These are phyloP conservation scores for Andrena fulva DNA, from an alignment of 2,888 invertebrate genomes.

Conservation along the genomic window DNA sequence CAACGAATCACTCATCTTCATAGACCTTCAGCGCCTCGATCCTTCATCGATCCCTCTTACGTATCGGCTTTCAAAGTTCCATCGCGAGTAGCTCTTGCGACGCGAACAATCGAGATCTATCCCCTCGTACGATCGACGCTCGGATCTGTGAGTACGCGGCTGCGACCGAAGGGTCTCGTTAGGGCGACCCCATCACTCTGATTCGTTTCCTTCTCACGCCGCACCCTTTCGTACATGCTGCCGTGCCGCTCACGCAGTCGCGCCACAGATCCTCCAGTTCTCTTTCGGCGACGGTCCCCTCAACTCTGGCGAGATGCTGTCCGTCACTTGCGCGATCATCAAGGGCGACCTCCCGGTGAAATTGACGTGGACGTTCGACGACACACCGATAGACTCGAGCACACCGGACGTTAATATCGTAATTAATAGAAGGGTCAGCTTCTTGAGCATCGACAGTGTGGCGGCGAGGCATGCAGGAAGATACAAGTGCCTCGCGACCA, in stretches of 20 bases:
- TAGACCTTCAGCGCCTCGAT: not conserved
- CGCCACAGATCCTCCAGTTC: constrained; percentile 87
- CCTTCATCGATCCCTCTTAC: not conserved
- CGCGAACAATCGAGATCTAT: not conserved
- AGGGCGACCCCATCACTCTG: not conserved
- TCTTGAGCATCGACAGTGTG: constrained; percentile 88
- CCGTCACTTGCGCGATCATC: constrained; percentile 87
- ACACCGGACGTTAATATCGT: constrained; percentile 88
- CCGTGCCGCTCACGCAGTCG: constrained; percentile 84
- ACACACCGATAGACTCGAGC: constrained; percentile 84
- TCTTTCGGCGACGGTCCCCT: constrained; percentile 86
- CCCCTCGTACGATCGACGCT: constrained; percentile 45
- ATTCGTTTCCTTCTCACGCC: constrained; percentile 46
- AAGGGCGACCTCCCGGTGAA: constrained; percentile 88
- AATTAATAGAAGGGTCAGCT: constrained; percentile 88
- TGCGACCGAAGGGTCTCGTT: constrained; percentile 51
- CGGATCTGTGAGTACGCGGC: constrained; percentile 58
- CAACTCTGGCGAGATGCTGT: constrained; percentile 86
- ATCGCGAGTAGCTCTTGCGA: not conserved
- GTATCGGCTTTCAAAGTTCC: not conserved
- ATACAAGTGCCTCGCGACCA: constrained; percentile 90
- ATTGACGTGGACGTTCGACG: constrained; percentile 91
- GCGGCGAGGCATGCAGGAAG: constrained; percentile 89
- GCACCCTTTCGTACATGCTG: constrained; percentile 54
- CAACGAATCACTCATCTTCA: constrained; percentile 3